These are phyloP conservation scores for Herminia tarsipennalis DNA, from an alignment of 2,888 invertebrate genomes.

Conservation along the genomic window DNA sequence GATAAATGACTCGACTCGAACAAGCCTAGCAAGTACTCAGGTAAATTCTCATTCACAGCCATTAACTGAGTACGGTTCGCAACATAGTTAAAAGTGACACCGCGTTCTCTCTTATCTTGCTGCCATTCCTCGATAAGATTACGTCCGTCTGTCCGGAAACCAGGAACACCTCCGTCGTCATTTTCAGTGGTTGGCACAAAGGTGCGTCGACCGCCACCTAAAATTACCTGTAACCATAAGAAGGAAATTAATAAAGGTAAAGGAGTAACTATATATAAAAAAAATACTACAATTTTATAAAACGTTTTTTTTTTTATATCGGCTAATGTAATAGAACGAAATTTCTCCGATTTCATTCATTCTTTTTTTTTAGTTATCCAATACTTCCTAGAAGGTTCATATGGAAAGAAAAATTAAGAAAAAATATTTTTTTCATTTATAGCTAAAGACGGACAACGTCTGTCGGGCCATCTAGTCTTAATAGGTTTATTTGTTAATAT, in stretches of 20 bases:
- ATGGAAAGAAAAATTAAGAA: too few relatives aligned
- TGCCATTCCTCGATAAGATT: constrained; percentile 90
- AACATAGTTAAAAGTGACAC: constrained; percentile 77
- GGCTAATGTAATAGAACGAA: too few relatives aligned
- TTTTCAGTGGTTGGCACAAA: constrained; percentile 84
- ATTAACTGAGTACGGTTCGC: constrained; percentile 86
- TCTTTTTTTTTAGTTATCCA: not conserved
- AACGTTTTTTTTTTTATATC: too few relatives aligned
- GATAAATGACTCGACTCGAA: constrained; percentile 87
- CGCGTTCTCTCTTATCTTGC: constrained; percentile 65
- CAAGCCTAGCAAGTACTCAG: constrained; percentile 87
- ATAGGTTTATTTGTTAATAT: too few relatives aligned
- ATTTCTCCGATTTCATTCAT: too few relatives aligned
- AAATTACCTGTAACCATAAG: constrained; percentile 79
- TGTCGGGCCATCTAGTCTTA: too few relatives aligned
- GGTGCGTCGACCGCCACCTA: constrained; percentile 90
- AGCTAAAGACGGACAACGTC: too few relatives aligned
- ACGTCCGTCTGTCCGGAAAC: constrained; percentile 84
- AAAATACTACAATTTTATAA: too few relatives aligned
- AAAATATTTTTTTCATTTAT: too few relatives aligned
- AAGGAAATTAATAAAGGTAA: not conserved
- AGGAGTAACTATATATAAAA: too few relatives aligned
- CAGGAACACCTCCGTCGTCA: constrained; percentile 82
- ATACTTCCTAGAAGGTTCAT: too few relatives aligned
- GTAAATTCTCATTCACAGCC: constrained; percentile 55